Percentiles rank a stretch among this genome's conserved stretches.
phyloP scores from a whole-genome alignment of 2,113 vertebrate species.

The Saimiri boliviensis region DNA sequence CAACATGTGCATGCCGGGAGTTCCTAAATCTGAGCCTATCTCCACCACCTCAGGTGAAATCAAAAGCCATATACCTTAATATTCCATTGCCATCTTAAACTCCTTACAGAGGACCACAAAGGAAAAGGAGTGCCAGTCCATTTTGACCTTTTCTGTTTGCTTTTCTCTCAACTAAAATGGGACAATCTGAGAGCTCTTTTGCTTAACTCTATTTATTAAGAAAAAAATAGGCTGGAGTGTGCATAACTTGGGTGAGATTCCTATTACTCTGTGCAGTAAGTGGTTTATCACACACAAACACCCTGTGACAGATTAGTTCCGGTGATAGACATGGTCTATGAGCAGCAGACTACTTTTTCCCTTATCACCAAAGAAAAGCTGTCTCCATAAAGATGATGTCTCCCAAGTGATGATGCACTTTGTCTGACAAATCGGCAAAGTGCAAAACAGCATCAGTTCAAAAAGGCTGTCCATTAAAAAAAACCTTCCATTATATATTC shows the following conservation, averaged over 20 bases:
- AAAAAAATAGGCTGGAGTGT: conserved; percentile 29
- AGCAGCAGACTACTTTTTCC: background rate
- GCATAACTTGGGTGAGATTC: background rate
- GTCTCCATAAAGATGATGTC: background rate
- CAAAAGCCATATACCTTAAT: background rate
- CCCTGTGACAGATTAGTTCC: background rate
- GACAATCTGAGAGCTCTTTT: background rate
- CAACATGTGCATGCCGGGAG: accelerated
- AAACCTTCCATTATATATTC: background rate
- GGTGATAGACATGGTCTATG: background rate
- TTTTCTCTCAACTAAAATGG: background rate
- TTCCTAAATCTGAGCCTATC: background rate
- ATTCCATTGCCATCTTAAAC: background rate
- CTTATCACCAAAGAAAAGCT: conserved; percentile 15
- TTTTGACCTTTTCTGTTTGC: background rate
- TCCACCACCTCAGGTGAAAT: background rate
- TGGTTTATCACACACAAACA: background rate
- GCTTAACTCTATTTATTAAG: background rate
- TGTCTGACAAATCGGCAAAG: conserved; percentile 29
- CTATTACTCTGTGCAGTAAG: background rate
- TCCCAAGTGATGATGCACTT: background rate
- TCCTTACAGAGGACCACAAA: background rate
- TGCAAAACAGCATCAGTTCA: background rate
- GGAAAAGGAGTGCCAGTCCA: background rate
- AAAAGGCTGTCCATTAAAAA: background rate